phyloP scores from a whole-genome alignment of 2,113 vertebrate genomes.

The Perognathus longimembris region DNA sequence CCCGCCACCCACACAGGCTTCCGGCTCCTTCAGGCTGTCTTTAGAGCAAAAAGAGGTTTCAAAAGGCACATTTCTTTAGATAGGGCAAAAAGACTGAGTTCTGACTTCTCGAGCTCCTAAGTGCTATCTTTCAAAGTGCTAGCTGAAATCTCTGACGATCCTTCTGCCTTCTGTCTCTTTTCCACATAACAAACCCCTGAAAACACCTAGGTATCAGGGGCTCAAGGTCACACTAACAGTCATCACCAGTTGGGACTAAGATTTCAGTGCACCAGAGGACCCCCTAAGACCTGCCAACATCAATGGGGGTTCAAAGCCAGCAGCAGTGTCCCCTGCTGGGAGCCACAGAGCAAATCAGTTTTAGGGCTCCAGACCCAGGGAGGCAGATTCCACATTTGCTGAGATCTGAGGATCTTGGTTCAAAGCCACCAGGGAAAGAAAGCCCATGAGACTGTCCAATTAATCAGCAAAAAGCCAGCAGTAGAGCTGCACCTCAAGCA shows the following conservation, averaged over 20 bases:
- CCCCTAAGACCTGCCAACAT: not conserved
- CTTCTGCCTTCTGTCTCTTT: not conserved
- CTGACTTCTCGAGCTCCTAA: not conserved
- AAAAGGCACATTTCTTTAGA: slow-evolving; percentile 24
- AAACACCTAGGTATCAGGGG: not conserved
- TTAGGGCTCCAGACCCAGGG: not conserved
- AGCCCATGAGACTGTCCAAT: no score
- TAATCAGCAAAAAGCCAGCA: no score
- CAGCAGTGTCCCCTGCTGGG: not conserved
- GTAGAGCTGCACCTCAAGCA: no score
- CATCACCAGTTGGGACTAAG: not conserved
- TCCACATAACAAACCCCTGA: not conserved
- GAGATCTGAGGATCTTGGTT: no score
- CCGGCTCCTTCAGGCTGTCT: not conserved
- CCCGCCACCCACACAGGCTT: not conserved
- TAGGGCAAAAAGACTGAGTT: not conserved
- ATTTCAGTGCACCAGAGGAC: not conserved
- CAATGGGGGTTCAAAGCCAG: not conserved
- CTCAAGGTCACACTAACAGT: not conserved
- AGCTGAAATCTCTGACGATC: not conserved
- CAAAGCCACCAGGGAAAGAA: no score
- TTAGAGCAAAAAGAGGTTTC: not conserved
- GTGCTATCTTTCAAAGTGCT: not conserved
- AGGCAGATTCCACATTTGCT: slow-evolving; percentile 17
- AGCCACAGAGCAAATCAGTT: not conserved